Percentiles rank a stretch among this genome's conserved stretches.
Evolutionary conservation across 2,888 invertebrate species (phyloP).

Genomic region (Idaea straminata): DNA sequence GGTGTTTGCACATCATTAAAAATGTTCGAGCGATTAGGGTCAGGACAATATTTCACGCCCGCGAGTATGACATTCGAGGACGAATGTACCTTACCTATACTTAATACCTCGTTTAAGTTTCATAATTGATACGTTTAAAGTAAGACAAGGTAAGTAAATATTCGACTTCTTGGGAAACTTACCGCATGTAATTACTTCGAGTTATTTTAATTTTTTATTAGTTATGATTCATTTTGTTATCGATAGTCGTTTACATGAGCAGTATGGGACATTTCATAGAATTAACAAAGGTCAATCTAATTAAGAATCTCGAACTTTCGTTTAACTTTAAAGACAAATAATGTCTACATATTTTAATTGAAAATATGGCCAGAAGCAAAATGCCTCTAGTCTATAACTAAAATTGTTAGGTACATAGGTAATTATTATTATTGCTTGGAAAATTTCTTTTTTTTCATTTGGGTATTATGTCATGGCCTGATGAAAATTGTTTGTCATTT

Average conservation of each 20-base stretch:
- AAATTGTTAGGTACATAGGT: too few relatives aligned
- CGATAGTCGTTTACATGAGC: conserved; percentile 6
- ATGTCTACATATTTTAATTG: background rate
- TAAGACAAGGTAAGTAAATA: conserved; percentile 42
- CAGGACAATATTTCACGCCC: conserved; percentile 54
- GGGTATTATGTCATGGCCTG: too few relatives aligned
- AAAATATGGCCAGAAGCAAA: too few relatives aligned
- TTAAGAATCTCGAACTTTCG: background rate
- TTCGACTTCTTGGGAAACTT: conserved; percentile 30
- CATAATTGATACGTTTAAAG: conserved; percentile 60
- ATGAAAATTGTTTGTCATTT: too few relatives aligned
- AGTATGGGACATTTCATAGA: background rate
- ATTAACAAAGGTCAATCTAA: background rate
- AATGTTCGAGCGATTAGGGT: conserved; percentile 55
- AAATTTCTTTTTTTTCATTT: too few relatives aligned
- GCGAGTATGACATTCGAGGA: conserved; percentile 38
- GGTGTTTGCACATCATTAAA: conserved; percentile 55
- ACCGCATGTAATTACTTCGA: conserved; percentile 31
- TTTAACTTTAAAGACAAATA: background rate
- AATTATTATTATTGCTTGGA: too few relatives aligned
- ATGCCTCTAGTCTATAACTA: too few relatives aligned
- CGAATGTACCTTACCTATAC: conserved; percentile 11
- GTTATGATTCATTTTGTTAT: conserved; percentile 29
- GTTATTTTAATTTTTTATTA: conserved; percentile 36
- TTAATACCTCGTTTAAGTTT: conserved; percentile 55